Evolutionary conservation across 1,140 invertebrate genomes (phyloP).

Genomic region (Neodiprion pinetum): DNA sequence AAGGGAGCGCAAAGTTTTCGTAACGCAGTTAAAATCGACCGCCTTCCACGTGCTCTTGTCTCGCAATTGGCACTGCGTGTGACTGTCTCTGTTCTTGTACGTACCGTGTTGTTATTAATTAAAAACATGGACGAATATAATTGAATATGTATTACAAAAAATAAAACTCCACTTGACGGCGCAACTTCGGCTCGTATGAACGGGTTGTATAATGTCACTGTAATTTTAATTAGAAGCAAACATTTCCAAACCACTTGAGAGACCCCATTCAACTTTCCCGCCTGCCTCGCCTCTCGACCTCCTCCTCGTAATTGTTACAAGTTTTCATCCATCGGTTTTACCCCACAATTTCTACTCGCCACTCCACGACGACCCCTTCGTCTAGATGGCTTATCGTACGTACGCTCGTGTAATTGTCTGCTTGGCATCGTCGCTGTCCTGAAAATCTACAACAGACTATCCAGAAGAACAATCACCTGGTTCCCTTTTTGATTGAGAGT

Average conservation of each 20-base stretch:
- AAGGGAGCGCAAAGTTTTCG: neutral
- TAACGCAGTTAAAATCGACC: neutral
- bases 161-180: slow-evolving; percentile 37
- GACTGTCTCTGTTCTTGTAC: neutral
- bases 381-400: too few species aligned
- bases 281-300: too few species aligned
- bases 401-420: too few species aligned
- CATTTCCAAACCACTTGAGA: slow-evolving; percentile 2
- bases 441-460: too few species aligned
- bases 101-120: slow-evolving; percentile 38
- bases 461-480: too few species aligned
- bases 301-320: neutral
- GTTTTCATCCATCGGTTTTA: neutral
- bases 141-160: slow-evolving; percentile 54
- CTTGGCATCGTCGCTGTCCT: too few species aligned
- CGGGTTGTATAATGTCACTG: neutral
- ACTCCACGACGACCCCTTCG: too few species aligned
- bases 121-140: slow-evolving; percentile 50
- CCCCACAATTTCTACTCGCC: neutral
- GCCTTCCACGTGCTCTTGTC: neutral
- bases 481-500: too few species aligned
- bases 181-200: neutral
- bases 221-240: slow-evolving; percentile 8
- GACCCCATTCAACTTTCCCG: neutral
- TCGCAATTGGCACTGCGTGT: neutral